Conservation (phyloP, 2,888 invertebrate species). For the Zeuzera pyrina region DNA sequence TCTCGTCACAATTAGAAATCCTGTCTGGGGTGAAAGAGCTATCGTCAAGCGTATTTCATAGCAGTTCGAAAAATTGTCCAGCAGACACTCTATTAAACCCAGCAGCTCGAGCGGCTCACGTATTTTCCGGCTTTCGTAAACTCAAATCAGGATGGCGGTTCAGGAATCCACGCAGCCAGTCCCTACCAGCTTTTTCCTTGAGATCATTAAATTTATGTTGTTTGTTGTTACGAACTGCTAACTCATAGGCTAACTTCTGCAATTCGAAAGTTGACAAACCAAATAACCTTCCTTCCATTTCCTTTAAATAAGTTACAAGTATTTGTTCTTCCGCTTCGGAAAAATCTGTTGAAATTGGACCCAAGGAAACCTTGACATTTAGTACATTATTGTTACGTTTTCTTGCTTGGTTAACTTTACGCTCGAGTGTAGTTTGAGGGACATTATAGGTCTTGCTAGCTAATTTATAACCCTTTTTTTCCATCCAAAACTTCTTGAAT, state of each 20-base stretch:
- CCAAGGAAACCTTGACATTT: too few relatives aligned
- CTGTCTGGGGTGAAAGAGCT: too few relatives aligned
- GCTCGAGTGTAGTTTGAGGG: not conserved
- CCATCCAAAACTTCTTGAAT: not conserved
- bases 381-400: too few relatives aligned
- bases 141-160: slow-evolving; percentile 3
- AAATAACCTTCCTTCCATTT: slow-evolving; percentile 7
- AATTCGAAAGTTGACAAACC: not conserved
- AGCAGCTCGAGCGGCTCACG: slow-evolving; percentile 7
- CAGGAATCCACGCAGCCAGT: slow-evolving; percentile 4
- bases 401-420: not conserved
- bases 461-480: not conserved
- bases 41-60: too few relatives aligned
- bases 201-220: too few relatives aligned
- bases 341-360: too few relatives aligned
- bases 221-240: not conserved
- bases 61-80: slow-evolving; percentile 7
- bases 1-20: too few relatives aligned
- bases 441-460: not conserved
- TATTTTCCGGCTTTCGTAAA: slow-evolving; percentile 3
- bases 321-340: slow-evolving; percentile 8
- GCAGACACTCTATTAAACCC: slow-evolving; percentile 9
- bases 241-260: slow-evolving; percentile 2
- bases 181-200: slow-evolving; percentile 6
- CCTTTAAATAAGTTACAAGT: slow-evolving; percentile 9